Percentiles rank a stretch among this genome's conserved stretches.
These are phyloP conservation scores for Polydrusus cervinus DNA, from an alignment of 2,888 invertebrate species.

Conservation along the genomic window DNA sequence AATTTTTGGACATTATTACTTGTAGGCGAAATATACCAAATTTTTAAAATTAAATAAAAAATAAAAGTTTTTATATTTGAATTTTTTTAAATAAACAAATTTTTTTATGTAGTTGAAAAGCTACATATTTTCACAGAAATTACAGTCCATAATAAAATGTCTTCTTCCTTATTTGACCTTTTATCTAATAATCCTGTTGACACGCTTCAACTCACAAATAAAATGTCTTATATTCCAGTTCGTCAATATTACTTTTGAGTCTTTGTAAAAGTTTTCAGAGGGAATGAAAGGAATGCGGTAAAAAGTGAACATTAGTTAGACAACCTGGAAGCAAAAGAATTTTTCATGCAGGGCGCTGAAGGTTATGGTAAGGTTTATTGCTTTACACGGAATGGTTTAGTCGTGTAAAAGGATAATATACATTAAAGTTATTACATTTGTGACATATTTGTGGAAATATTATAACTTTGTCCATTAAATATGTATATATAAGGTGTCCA, in stretches of 20 bases:
- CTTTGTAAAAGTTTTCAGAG: background rate
- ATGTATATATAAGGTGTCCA: background rate
- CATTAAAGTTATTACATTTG: background rate
- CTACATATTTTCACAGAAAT: too few species aligned
- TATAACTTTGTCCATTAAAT: background rate
- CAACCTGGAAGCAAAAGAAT: background rate
- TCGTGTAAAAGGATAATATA: background rate
- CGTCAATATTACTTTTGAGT: slow-evolving; percentile 5
- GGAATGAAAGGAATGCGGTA: background rate
- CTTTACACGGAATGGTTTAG: background rate
- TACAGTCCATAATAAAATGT: too few species aligned
- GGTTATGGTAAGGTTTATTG: slow-evolving; percentile 8
- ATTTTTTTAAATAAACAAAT: too few species aligned
- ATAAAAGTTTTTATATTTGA: too few species aligned
- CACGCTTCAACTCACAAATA: background rate
- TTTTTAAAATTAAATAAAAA: too few species aligned
- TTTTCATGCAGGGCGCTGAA: background rate
- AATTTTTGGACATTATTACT: too few species aligned
- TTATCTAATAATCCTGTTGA: background rate
- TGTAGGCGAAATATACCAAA: too few species aligned
- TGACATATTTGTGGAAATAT: background rate
- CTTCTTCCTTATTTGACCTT: background rate
- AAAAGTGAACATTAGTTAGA: slow-evolving; percentile 4
- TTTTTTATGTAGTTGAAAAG: too few species aligned
- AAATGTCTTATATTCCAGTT: background rate